Evolutionary conservation across 2,888 invertebrate species (phyloP), one percentile per base, ranked within the genome.

Genomic region (Hirtodrosophila trivittata): DNA sequence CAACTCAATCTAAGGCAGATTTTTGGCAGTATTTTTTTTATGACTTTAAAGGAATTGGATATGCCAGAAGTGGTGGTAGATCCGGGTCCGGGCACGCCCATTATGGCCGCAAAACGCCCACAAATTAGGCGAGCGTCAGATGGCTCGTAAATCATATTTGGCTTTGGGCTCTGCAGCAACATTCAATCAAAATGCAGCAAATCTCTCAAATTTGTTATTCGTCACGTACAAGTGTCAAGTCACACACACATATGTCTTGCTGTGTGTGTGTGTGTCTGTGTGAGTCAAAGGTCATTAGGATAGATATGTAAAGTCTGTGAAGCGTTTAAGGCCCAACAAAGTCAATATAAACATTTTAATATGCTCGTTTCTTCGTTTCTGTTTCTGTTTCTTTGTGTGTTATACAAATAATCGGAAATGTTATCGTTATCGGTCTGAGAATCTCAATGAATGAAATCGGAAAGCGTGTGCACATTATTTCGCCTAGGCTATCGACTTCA

Each of bases 141-240:
- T 38, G 57, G 56, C 62, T 57, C 80, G 80, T 80, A 80, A 80
- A 80, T 80, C 78, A 83, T 83, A 83, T 80, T 80, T 83, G 77
- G 52, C 66, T 69, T 52, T 64, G 57, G 41, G 43, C 45, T 41
- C 41, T 59, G 47, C 52, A 52, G 42, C 69, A 72, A 59, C 77
- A 75, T 83, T 81, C 80, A 80, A 84, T 80, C 80, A 81, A 77
- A 81, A 73, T 77, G 73, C 70, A 75, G 67, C 73, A 77, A 81
- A 81, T 81, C 84, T 70, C 63, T 60, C 77, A 81, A 81, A 81
- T 77, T 84, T 83, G 73, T 64, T 77, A 81, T 80, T 80, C 81
- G 81, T 83, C 80, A 81, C 80, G 80, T 80, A 70, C 69, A 50
- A 71, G 59, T 56, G 67, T 65, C 68, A 71, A 74, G 59, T 59